These are phyloP conservation scores for Aurelia aurita complex sp. Pacific DNA, from an alignment of 30 jellyfish, hydroid and myxozoan genomes.

Conservation along the genomic window DNA sequence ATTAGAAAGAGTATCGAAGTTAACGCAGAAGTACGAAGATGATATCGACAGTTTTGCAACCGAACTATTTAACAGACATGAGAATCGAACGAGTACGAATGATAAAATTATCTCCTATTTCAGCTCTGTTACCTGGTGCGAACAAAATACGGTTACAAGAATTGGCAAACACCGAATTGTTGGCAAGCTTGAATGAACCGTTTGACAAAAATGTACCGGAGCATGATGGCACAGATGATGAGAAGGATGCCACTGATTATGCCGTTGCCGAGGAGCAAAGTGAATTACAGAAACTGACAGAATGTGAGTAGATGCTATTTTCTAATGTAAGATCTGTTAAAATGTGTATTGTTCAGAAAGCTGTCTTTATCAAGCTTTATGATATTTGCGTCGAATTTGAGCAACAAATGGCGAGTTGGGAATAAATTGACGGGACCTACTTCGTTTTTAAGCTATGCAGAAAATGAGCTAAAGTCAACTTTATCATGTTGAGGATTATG, in stretches of 20 bases:
- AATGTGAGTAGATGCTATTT: slow-evolving; percentile 23
- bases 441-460: too few species aligned
- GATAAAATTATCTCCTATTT: slow-evolving; percentile 35
- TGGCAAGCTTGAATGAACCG: slow-evolving; percentile 95
- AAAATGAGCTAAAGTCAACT: too few species aligned
- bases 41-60: background rate
- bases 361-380: too few species aligned
- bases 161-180: slow-evolving; percentile 90
- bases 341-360: too few species aligned
- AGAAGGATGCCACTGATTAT: slow-evolving; percentile 45
- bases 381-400: too few species aligned
- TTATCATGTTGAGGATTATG: too few species aligned
- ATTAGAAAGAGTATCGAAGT: too few species aligned
- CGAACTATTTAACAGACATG: background rate
- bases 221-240: slow-evolving; percentile 53
- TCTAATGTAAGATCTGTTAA: too few species aligned
- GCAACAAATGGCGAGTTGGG: too few species aligned
- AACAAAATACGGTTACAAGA: slow-evolving; percentile 89
- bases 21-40: too few species aligned
- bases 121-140: slow-evolving; percentile 86
- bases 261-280: slow-evolving; percentile 61
- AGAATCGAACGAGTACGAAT: slow-evolving; percentile 15
- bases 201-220: slow-evolving; percentile 56
- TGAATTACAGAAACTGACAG: slow-evolving; percentile 59
- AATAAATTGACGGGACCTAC: too few species aligned